These are phyloP conservation scores for Sternarchorhynchus goeldii DNA, from an alignment of 2,797 vertebrate species.

Conservation along the genomic window DNA sequence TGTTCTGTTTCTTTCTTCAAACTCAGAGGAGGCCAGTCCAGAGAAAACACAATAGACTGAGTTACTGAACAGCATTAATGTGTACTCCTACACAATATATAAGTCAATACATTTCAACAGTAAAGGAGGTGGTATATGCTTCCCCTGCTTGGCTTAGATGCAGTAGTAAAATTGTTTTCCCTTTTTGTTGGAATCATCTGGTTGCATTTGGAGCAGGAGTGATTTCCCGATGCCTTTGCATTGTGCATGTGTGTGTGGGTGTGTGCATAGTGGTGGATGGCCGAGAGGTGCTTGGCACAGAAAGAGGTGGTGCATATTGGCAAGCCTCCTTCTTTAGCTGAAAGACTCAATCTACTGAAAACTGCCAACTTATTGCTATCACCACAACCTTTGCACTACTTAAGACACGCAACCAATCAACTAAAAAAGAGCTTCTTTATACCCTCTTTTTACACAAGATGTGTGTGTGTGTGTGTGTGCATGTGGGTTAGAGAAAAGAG, in stretches of 20 bases:
- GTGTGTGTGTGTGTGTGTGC: constrained; percentile 31
- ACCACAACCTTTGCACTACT: constrained; percentile 56
- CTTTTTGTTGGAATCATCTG: not conserved
- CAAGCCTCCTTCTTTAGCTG: constrained; percentile 35
- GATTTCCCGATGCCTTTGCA: not conserved
- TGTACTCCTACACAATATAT: not conserved
- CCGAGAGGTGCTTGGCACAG: constrained; percentile 36
- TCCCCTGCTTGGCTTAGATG: not conserved
- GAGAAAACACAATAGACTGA: constrained; percentile 2
- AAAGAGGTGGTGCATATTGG: constrained; percentile 30
- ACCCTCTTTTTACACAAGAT: constrained; percentile 15
- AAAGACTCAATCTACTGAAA: constrained; percentile 53
- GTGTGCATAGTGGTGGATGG: constrained; percentile 5
- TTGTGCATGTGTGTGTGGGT: not conserved
- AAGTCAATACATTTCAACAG: not conserved
- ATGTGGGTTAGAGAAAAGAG: constrained; percentile 45
- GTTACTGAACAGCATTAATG: not conserved
- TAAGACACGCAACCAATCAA: constrained; percentile 47
- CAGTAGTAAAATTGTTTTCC: too few relatives aligned
- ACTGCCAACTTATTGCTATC: constrained; percentile 56
- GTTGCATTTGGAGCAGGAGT: not conserved
- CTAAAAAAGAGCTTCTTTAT: constrained; percentile 53
- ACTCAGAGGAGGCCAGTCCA: constrained; percentile 27
- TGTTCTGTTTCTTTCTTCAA: constrained; percentile 18
- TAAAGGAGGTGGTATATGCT: not conserved